Evolutionary conservation across 2,113 vertebrate genomes (phyloP).

Genomic region (Poeciliopsis occidentalis): DNA sequence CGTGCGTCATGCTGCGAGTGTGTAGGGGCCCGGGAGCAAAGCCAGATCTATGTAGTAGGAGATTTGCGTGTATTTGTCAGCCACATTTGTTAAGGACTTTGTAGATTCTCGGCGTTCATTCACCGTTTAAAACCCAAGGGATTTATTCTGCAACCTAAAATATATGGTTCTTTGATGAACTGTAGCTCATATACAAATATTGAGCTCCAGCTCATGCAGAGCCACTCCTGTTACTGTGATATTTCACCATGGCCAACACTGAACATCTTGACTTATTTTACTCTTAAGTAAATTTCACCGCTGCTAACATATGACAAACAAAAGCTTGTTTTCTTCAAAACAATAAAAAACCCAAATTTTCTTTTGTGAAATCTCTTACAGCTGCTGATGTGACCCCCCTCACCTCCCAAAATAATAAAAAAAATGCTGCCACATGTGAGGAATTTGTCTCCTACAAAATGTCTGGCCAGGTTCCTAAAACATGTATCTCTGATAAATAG

Average conservation of each 20-base stretch:
- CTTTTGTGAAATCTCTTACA: neutral
- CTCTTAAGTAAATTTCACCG: conserved; percentile 20
- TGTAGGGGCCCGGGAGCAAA: conserved; percentile 14
- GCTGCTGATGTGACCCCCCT: neutral
- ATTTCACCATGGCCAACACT: conserved; percentile 14
- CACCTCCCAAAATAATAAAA: too few species aligned
- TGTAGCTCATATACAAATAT: neutral
- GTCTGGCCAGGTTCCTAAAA: neutral
- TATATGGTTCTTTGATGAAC: conserved; percentile 27
- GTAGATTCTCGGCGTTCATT: conserved; percentile 13
- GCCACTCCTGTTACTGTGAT: neutral
- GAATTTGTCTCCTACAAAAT: neutral
- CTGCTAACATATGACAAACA: too few species aligned
- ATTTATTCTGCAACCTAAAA: conserved; percentile 39
- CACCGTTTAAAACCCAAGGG: conserved; percentile 19
- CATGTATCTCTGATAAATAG: conserved; percentile 8
- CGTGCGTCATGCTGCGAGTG: conserved; percentile 41
- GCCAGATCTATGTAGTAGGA: conserved; percentile 36
- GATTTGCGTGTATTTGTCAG: conserved; percentile 42
- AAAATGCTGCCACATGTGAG: neutral
- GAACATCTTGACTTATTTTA: conserved; percentile 33
- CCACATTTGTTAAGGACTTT: conserved; percentile 12
- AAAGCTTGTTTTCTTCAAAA: neutral
- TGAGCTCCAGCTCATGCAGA: neutral
- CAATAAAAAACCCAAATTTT: neutral